Evolutionary conservation across 2,797 vertebrate species (phyloP).

Genomic region (Betta splendens): DNA sequence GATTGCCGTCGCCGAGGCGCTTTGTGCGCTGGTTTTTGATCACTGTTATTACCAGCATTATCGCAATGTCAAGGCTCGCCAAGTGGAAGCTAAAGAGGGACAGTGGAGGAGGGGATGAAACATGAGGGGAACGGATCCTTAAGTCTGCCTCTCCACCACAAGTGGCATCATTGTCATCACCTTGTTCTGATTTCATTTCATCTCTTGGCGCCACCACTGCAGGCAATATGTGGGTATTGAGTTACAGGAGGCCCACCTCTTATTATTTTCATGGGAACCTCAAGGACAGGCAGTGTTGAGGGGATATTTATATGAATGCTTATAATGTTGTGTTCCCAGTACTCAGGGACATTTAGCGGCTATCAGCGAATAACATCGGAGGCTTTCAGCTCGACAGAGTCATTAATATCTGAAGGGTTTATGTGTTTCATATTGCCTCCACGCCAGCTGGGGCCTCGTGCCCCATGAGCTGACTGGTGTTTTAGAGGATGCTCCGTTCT

Average conservation of each 20-base stretch:
- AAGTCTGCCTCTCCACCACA: slow-evolving; percentile 77
- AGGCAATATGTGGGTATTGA: slow-evolving; percentile 72
- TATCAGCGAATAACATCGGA: slow-evolving; percentile 78
- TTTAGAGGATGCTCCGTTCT: slow-evolving; percentile 44
- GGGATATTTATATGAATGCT: slow-evolving; percentile 76
- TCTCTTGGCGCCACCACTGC: slow-evolving; percentile 79
- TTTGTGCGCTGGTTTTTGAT: slow-evolving; percentile 14
- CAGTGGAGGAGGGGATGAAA: slow-evolving; percentile 35
- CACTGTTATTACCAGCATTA: slow-evolving; percentile 17
- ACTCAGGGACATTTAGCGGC: slow-evolving; percentile 71
- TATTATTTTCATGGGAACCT: slow-evolving; percentile 84
- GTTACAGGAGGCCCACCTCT: slow-evolving; percentile 79
- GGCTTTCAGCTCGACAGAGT: slow-evolving; percentile 71
- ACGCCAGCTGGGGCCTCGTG: slow-evolving; percentile 70
- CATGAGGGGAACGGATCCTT: slow-evolving; percentile 58
- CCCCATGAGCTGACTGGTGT: slow-evolving; percentile 61
- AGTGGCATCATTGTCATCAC: slow-evolving; percentile 85
- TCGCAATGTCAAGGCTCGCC: slow-evolving; percentile 36
- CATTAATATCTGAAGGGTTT: slow-evolving; percentile 76
- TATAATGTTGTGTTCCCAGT: slow-evolving; percentile 74
- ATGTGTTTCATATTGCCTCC: slow-evolving; percentile 77
- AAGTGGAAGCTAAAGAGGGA: slow-evolving; percentile 34
- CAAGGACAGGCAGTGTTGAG: slow-evolving; percentile 66
- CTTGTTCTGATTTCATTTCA: slow-evolving; percentile 85
- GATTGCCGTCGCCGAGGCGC: not conserved